Percentiles rank a stretch among this genome's conserved stretches.
Conservation (phyloP, 2,797 vertebrate genomes). For the Psittacula derbiana region DNA sequence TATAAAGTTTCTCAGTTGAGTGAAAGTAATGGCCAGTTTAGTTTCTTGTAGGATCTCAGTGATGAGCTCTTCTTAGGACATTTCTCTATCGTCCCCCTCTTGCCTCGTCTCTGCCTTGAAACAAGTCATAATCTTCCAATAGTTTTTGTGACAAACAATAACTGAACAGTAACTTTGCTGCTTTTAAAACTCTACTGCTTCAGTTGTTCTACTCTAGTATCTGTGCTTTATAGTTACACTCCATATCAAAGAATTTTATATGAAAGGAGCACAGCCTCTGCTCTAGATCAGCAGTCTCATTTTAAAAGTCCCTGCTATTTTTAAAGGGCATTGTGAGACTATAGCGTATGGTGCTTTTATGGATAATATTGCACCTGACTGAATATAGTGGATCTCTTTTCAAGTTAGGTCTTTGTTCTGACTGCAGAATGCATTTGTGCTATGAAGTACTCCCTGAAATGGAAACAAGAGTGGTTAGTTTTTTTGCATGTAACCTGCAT, state of each 20-base stretch:
- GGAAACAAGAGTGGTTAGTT: background rate
- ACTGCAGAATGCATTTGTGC: background rate
- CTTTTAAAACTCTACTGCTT: background rate
- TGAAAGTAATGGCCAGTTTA: background rate
- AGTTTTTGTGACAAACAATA: background rate
- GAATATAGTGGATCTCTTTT: background rate
- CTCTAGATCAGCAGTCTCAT: background rate
- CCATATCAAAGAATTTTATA: fast-evolving
- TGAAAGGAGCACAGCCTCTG: background rate
- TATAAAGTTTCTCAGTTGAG: background rate
- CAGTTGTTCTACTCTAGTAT: background rate
- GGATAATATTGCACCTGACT: background rate
- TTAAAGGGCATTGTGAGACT: background rate
- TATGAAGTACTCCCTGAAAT: background rate
- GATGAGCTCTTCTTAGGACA: background rate
- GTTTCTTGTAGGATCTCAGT: background rate
- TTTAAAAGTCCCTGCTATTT: background rate
- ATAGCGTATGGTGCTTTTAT: background rate
- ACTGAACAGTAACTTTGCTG: background rate
- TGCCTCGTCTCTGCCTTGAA: background rate
- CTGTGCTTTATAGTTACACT: background rate
- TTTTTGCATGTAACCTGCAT: background rate
- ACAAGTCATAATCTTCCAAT: background rate
- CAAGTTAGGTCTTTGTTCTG: background rate
- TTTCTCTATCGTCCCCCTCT: background rate